Evolutionary conservation across 2,113 vertebrate genomes (phyloP).

Genomic region (Alaudala cheleensis): DNA sequence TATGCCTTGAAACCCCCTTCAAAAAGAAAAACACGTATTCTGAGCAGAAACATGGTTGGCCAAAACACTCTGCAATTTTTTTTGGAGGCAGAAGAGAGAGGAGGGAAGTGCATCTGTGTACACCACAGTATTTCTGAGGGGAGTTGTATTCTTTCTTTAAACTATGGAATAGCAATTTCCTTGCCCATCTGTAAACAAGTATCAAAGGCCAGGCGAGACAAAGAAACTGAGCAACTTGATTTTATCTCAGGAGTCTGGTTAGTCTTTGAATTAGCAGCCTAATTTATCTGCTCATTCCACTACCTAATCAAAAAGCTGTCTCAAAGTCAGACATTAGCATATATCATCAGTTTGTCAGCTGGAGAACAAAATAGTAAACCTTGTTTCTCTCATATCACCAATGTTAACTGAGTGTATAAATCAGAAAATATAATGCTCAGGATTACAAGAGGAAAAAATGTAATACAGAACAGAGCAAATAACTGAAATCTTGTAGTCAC

Average conservation of each 20-base stretch:
- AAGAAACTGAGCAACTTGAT: neutral
- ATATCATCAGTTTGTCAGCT: neutral
- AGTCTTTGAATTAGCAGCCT: neutral
- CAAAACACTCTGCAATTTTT: neutral
- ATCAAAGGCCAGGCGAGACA: neutral
- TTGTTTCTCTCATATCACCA: neutral
- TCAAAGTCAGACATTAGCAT: neutral
- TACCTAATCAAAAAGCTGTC: conserved; percentile 1
- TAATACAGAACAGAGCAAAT: neutral
- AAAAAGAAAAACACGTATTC: neutral
- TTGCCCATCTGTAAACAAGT: neutral
- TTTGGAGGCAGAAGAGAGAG: neutral
- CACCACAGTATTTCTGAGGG: neutral
- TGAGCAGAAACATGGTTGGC: neutral
- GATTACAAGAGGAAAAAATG: neutral
- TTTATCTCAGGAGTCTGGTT: neutral
- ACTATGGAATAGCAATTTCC: neutral
- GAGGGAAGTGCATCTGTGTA: too few species aligned
- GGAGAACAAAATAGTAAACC: neutral
- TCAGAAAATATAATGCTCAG: neutral
- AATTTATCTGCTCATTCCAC: neutral
- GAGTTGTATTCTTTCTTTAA: neutral
- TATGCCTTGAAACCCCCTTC: rapidly evolving
- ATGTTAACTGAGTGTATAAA: neutral
- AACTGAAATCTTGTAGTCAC: neutral